Percentiles rank a stretch among this genome's conserved stretches.
These are phyloP conservation scores for Condylura cristata DNA, from an alignment of 2,113 vertebrate genomes.

Conservation along the genomic window DNA sequence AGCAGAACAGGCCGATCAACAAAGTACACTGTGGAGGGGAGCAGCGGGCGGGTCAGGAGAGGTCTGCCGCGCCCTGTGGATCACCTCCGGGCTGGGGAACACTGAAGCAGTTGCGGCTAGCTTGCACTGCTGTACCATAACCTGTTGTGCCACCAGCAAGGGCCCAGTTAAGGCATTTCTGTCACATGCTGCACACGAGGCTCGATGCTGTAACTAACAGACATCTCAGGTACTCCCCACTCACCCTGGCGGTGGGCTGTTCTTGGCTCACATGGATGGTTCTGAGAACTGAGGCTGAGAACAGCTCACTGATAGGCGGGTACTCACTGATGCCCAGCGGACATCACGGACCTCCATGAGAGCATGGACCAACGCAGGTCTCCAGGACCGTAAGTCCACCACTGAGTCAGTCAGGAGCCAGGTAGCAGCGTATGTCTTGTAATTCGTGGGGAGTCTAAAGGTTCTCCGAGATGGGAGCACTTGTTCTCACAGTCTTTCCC, in stretches of 20 bases:
- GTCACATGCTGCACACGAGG: no score
- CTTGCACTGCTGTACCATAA: no score
- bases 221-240: background rate
- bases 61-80: no score
- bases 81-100: no score
- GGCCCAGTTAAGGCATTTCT: background rate
- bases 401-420: background rate
- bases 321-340: background rate
- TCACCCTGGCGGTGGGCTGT: background rate
- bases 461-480: background rate
- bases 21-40: no score
- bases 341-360: background rate
- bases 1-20: no score
- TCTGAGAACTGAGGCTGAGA: background rate
- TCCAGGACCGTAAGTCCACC: background rate
- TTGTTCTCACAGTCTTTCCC: rapidly evolving
- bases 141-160: no score
- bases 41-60: no score
- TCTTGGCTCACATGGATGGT: background rate
- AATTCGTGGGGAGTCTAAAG: background rate
- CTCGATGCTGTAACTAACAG: background rate
- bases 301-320: background rate
- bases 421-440: no score
- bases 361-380: no score
- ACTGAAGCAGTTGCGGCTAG: no score